phyloP scores from a whole-genome alignment of 2,888 invertebrate genomes.

The Caenorhabditis sinica region DNA sequence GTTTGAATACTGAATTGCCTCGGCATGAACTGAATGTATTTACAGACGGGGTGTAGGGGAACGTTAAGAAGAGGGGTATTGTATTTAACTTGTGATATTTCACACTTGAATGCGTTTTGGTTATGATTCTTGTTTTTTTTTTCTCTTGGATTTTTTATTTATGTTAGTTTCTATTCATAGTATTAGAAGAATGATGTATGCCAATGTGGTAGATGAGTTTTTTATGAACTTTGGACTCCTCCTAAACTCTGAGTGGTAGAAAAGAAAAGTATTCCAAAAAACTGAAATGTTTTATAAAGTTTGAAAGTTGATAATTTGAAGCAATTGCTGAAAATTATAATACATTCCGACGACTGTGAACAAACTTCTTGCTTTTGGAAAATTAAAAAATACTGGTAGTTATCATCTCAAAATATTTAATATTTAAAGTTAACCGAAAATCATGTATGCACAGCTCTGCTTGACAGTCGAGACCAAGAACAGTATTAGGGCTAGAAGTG shows the following conservation, averaged over 20 bases:
- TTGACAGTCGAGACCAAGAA: too few relatives aligned
- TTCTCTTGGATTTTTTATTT: conserved; percentile 1
- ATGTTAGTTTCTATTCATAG: neutral
- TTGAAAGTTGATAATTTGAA: too few relatives aligned
- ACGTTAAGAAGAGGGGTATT: conserved; percentile 26
- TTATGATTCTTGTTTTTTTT: conserved; percentile 29
- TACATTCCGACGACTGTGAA: too few relatives aligned
- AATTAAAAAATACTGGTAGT: too few relatives aligned
- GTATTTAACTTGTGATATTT: conserved; percentile 51
- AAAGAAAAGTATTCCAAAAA: neutral
- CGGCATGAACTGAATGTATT: conserved; percentile 60
- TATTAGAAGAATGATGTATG: neutral
- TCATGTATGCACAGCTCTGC: too few relatives aligned
- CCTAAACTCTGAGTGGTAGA: neutral
- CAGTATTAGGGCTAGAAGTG: too few relatives aligned
- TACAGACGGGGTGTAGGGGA: conserved; percentile 49
- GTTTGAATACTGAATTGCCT: conserved; percentile 60
- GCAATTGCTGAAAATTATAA: too few relatives aligned
- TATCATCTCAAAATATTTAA: too few relatives aligned
- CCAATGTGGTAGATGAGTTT: too few relatives aligned
- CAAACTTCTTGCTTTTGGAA: too few relatives aligned
- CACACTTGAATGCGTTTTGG: conserved; percentile 18
- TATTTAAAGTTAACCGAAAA: too few relatives aligned
- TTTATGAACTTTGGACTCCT: neutral
- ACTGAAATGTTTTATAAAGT: too few relatives aligned